Evolutionary conservation across 2,113 vertebrate species (phyloP), one percentile per base, ranked within the genome.

Genomic region (Aphelocoma coerulescens): DNA sequence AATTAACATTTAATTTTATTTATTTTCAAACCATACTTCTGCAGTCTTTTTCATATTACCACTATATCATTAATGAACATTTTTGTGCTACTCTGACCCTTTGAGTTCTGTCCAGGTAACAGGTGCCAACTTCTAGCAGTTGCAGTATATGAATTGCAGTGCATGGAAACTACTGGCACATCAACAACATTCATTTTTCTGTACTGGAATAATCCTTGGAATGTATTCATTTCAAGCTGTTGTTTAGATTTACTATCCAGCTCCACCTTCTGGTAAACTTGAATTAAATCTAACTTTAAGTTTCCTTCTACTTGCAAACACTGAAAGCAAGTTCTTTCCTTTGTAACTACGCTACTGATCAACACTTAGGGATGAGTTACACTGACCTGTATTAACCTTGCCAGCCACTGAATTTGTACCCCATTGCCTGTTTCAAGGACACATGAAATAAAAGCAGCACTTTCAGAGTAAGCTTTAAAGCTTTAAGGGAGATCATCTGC

Each of bases 261-360:
- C 95, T 96, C 96, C 95, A 97, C 94, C 94, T 96, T 95, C 95
- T 97, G 96, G 96, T 90, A 96, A 96, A 77, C 51, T 83, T 55
- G 85, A 43, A 89, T 88, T 77, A 94, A 90, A 80, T 69, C 81
- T 63, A 69, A 68, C 4, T 80, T 22, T 24, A 66, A 1, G 10
- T 62, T 79, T 75, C 48, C 59, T 68, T 68, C 71, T 68, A 7
- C 26, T 69, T 91, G 59, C 37, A 88, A 83, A 80, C 18, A 58
- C 37, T 27, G 51, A 59, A 91, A 94, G 37, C 10, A 69, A 85
- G 76, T 35, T 24, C 26, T 76, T 88, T 85, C 11, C 24, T 82
- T 69, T 76, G 14, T 58, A 74, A 35, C 20, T 86, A 10, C 27
- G 35, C 17, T 63, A n/a, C 27, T 59, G 57, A 77, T 62, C 20